Percentiles rank a stretch among this genome's conserved stretches.
Evolutionary conservation across 2,113 vertebrate species (phyloP).

Genomic region (Stercorarius parasiticus): DNA sequence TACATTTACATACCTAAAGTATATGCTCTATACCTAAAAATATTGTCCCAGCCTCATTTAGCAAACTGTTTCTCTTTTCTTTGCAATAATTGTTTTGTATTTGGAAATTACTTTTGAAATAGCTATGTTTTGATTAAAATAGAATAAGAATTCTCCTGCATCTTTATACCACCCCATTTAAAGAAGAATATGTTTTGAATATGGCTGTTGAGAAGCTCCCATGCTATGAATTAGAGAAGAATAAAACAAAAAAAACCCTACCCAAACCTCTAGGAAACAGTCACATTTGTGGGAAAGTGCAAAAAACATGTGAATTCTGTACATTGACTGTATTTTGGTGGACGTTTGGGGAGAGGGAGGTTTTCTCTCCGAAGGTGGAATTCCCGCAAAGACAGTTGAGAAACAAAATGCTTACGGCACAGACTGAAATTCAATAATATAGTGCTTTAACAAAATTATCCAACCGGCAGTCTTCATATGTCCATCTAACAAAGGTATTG

Average conservation of each 20-base stretch:
- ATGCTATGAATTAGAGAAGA: neutral
- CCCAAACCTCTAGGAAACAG: neutral
- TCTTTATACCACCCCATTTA: neutral
- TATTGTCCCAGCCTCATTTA: neutral
- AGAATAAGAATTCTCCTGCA: neutral
- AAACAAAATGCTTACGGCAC: neutral
- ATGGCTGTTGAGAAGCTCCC: neutral
- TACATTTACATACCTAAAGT: neutral
- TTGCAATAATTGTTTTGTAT: neutral
- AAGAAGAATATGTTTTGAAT: neutral
- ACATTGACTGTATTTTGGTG: neutral
- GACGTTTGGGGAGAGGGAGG: rapidly evolving
- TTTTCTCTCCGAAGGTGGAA: neutral
- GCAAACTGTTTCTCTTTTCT: neutral
- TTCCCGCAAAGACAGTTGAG: neutral
- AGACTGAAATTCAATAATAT: neutral
- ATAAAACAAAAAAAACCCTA: neutral
- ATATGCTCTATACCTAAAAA: neutral
- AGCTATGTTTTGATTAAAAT: neutral
- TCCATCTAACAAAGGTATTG: neutral
- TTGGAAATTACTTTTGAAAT: neutral
- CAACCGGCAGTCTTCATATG: neutral
- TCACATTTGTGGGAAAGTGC: neutral
- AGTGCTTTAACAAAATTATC: neutral
- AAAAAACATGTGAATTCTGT: neutral